Percentiles rank a stretch among this genome's conserved stretches.
phyloP scores from a whole-genome alignment of 2,797 vertebrate genomes.

The Hypotaenidia okinawae region DNA sequence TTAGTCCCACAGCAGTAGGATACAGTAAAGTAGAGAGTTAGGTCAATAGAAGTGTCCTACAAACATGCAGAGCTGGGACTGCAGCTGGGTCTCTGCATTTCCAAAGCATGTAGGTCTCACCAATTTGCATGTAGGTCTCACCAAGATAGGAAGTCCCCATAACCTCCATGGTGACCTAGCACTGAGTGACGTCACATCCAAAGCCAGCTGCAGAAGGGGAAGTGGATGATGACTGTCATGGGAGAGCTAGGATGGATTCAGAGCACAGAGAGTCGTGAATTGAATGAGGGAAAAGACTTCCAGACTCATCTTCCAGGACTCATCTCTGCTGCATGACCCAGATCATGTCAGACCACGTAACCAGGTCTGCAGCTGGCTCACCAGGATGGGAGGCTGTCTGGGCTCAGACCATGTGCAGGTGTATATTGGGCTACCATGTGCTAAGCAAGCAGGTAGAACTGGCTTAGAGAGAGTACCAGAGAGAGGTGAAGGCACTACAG shows the following conservation, averaged over 20 bases:
- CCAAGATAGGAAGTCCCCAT: not conserved
- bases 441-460: not conserved
- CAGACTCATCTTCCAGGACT: not conserved
- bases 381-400: not conserved
- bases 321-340: not conserved
- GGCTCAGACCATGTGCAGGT: not conserved
- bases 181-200: not conserved
- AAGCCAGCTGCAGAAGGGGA: not conserved
- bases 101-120: not conserved
- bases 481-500: not conserved
- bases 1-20: not conserved
- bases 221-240: not conserved
- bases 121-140: not conserved
- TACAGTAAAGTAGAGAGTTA: not conserved
- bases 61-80: not conserved
- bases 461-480: not conserved
- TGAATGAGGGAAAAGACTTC: not conserved
- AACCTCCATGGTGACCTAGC: not conserved
- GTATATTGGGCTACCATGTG: not conserved
- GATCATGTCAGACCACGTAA: not conserved
- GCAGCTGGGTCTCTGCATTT: not conserved
- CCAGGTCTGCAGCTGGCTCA: not conserved
- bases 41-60: not conserved
- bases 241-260: not conserved
- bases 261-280: not conserved